Percentiles rank a stretch among this genome's conserved stretches.
These are phyloP conservation scores for Zootoca vivipara DNA, from an alignment of 2,113 vertebrate genomes.

Conservation along the genomic window DNA sequence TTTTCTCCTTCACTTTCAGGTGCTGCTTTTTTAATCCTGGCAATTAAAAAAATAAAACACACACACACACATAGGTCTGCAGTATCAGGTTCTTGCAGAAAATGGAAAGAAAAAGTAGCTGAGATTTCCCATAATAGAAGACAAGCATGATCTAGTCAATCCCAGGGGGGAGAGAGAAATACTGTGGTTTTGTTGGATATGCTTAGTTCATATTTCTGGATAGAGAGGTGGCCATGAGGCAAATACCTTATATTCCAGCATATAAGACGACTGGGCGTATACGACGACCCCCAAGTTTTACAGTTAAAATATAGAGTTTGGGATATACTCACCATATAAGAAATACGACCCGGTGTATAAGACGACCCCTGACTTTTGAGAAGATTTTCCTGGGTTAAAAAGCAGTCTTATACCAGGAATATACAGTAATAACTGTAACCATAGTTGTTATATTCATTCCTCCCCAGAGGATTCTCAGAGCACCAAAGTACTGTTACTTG, in stretches of 20 bases:
- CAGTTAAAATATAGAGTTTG: too few relatives aligned
- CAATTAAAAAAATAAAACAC: slow-evolving; percentile 4
- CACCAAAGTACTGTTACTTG: too few relatives aligned
- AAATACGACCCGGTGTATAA: too few relatives aligned
- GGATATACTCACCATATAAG: too few relatives aligned
- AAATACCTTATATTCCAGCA: too few relatives aligned
- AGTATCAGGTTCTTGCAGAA: neutral
- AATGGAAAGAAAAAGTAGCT: neutral
- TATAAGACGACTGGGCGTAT: too few relatives aligned
- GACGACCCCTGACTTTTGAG: too few relatives aligned
- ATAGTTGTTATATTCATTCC: neutral
- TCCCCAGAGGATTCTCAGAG: too few relatives aligned
- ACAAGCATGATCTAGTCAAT: neutral
- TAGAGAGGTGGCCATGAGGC: too few relatives aligned
- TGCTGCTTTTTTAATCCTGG: slow-evolving; percentile 42
- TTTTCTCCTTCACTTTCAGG: slow-evolving; percentile 31
- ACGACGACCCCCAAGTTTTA: too few relatives aligned
- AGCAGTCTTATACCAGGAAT: too few relatives aligned
- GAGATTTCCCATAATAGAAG: neutral
- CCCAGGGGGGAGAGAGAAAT: neutral
- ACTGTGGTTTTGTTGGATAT: neutral
- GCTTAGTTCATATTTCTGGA: neutral
- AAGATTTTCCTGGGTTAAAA: too few relatives aligned
- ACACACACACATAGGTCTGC: neutral
- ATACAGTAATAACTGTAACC: neutral